Conservation (phyloP, 2,797 vertebrate genomes). For the Paedocypris micromegethes region DNA sequence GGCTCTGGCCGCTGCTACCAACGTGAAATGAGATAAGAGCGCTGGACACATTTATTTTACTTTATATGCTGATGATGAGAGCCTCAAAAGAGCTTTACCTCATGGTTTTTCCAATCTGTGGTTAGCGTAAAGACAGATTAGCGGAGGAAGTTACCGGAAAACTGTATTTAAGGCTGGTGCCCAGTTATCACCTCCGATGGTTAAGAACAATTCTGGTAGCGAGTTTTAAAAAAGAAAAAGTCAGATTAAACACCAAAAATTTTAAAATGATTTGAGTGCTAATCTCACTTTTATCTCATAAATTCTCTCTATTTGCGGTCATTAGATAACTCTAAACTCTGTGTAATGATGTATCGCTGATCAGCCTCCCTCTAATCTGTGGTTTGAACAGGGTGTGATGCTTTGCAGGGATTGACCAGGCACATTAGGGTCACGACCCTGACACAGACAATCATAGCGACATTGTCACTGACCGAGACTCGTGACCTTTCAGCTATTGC, state of each 20-base stretch:
- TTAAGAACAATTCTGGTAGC: background rate
- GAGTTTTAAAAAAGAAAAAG: conserved; percentile 6
- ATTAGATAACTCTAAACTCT: conserved; percentile 2
- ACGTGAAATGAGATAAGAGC: no score
- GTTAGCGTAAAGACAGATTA: conserved; percentile 19
- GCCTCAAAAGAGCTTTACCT: no score
- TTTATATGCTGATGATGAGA: no score
- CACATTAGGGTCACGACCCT: conserved; percentile 28
- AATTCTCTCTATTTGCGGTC: background rate
- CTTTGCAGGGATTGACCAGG: conserved; percentile 35
- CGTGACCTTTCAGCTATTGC: conserved; percentile 58
- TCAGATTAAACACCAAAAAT: background rate
- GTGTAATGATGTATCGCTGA: background rate
- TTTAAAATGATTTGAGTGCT: no score
- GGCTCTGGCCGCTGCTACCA: background rate
- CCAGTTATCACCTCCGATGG: background rate
- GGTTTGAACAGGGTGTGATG: conserved; percentile 6
- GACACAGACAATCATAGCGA: conserved; percentile 38
- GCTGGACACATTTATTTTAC: no score
- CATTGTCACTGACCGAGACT: conserved; percentile 50
- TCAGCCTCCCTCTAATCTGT: background rate
- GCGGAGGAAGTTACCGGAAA: conserved; percentile 1
- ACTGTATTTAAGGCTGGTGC: background rate
- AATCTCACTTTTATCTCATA: background rate
- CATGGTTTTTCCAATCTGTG: conserved; percentile 5